phyloP scores from a whole-genome alignment of 2,113 vertebrate genomes.

The Ceuthmochares aereus region DNA sequence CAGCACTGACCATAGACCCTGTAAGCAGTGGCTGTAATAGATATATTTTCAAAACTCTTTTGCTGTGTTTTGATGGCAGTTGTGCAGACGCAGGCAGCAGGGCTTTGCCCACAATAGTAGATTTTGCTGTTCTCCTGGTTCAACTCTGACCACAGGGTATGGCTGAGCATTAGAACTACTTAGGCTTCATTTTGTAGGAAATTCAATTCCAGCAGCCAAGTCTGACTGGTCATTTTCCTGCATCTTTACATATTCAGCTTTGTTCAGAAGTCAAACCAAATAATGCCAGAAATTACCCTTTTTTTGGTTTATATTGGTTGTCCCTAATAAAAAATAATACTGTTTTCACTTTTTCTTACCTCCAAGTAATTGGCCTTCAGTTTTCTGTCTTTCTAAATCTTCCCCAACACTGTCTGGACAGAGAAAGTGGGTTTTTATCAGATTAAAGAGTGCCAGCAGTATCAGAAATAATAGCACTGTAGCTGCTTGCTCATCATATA shows the following conservation, averaged over 20 bases:
- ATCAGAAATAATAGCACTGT: not conserved
- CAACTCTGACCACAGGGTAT: not conserved
- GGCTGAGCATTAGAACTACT: not conserved
- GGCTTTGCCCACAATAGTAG: not conserved
- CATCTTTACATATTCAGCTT: not conserved
- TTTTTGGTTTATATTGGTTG: not conserved
- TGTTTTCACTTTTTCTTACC: not conserved
- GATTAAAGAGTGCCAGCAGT: not conserved
- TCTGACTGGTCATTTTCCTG: not conserved
- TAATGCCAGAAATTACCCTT: not conserved
- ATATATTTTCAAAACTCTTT: not conserved
- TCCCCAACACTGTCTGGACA: conserved; percentile 7
- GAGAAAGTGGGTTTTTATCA: not conserved
- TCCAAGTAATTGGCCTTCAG: not conserved
- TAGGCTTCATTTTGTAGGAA: not conserved
- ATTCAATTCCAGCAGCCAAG: not conserved
- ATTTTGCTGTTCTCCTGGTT: not conserved
- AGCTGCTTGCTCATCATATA: not conserved
- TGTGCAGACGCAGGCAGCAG: not conserved
- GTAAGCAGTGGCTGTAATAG: not conserved
- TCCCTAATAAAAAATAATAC: not conserved
- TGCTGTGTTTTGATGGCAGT: not conserved
- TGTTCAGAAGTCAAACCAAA: not conserved
- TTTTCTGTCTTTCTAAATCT: conserved; percentile 1
- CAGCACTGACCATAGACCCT: not conserved